A percentile compares a stretch with the other conserved stretches of the same genome.
Conservation (phyloP, 2,113 vertebrate genomes). For the Boleophthalmus pectinirostris region DNA sequence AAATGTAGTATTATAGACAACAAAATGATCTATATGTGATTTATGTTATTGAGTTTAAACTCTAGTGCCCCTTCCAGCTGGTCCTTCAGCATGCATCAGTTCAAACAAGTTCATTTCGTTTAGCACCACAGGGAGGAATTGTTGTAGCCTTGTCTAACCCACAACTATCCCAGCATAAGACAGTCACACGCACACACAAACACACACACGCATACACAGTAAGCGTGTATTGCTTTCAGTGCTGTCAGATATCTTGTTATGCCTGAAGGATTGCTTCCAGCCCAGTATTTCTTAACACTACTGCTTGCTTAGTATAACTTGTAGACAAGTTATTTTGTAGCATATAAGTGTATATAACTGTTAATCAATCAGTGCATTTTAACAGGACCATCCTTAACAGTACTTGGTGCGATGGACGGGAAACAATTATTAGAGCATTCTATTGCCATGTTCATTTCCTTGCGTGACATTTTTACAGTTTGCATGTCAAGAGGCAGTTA, state of each 20-base stretch:
- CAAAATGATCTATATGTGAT: background rate
- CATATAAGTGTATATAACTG: constrained; percentile 33
- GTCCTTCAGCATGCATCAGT: background rate
- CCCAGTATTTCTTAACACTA: constrained; percentile 80
- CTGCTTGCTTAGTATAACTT: constrained; percentile 74
- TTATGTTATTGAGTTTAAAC: background rate
- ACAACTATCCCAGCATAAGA: constrained; percentile 47
- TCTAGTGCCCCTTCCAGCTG: background rate
- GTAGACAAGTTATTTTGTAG: constrained; percentile 75
- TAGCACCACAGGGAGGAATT: constrained; percentile 8
- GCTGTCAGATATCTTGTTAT: constrained; percentile 57
- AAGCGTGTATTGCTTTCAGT: constrained; percentile 59
- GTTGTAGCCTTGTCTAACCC: constrained; percentile 32
- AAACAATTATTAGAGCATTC: constrained; percentile 52
- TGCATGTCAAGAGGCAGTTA: constrained; percentile 73
- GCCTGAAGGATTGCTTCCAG: constrained; percentile 76
- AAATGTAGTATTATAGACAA: background rate
- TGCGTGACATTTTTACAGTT: constrained; percentile 45
- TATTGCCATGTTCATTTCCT: constrained; percentile 43
- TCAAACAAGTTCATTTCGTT: constrained; percentile 15
- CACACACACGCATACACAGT: constrained; percentile 67
- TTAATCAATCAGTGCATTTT: constrained; percentile 5
- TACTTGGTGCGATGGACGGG: constrained; percentile 56
- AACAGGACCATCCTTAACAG: constrained; percentile 19
- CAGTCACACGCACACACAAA: constrained; percentile 55